These are phyloP conservation scores for Mormyrus iriodes DNA, from an alignment of 2,113 vertebrate species.

Conservation along the genomic window DNA sequence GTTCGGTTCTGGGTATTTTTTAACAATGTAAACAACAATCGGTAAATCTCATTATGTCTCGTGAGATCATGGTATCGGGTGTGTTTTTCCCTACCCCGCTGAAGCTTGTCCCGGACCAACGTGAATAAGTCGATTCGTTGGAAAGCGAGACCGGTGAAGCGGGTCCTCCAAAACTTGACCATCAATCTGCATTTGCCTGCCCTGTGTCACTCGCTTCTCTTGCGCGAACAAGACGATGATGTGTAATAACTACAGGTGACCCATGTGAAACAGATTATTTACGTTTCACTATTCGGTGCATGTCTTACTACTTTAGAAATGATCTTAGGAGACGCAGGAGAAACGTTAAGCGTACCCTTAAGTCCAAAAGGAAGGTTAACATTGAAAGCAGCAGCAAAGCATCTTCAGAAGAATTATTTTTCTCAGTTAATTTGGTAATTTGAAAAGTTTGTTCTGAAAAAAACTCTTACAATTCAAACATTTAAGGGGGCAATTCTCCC, in stretches of 20 bases:
- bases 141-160: neutral
- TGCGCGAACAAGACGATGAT: neutral
- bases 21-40: constrained; percentile 22
- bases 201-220: neutral
- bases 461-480: neutral
- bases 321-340: neutral
- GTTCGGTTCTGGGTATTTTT: constrained; percentile 10
- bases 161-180: neutral
- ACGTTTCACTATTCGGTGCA: neutral
- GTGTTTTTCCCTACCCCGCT: neutral
- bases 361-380: neutral
- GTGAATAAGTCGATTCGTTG: neutral
- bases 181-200: neutral
- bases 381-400: neutral
- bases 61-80: constrained; percentile 14
- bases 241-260: neutral
- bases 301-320: neutral
- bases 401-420: neutral
- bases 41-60: constrained; percentile 28
- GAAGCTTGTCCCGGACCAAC: neutral
- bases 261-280: neutral
- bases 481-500: neutral
- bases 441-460: neutral
- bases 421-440: neutral
- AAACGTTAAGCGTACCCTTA: neutral